These are phyloP conservation scores for Caenorhabditis sp. DNA, from an alignment of 2,888 invertebrate species.

Conservation along the genomic window DNA sequence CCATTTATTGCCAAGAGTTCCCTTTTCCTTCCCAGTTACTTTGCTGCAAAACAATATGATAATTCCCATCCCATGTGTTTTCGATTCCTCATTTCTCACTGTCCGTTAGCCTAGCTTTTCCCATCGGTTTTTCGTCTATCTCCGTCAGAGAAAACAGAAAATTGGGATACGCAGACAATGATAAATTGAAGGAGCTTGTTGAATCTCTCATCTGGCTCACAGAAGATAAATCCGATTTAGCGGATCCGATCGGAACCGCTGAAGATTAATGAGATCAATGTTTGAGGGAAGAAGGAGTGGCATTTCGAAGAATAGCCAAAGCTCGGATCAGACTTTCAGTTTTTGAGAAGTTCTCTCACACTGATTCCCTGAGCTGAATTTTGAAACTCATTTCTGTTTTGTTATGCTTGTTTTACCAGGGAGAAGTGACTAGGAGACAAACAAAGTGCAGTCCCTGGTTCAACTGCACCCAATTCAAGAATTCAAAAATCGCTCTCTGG, in stretches of 20 bases:
- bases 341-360: neutral
- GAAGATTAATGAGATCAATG: constrained; percentile 7
- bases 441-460: no score
- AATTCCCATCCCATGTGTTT: neutral
- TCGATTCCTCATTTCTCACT: neutral
- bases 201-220: constrained; percentile 5
- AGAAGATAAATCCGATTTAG: neutral
- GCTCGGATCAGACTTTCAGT: neutral
- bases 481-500: no score
- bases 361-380: no score
- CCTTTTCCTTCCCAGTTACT: no score
- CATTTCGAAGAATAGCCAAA: neutral
- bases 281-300: neutral
- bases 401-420: no score
- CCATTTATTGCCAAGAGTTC: no score
- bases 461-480: no score
- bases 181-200: neutral
- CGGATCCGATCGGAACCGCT: neutral
- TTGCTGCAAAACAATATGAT: neutral
- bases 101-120: constrained; percentile 1
- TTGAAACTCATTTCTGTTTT: no score
- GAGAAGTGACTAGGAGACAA: no score
- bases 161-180: neutral
- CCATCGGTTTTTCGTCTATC: neutral
- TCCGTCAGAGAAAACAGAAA: neutral